Evolutionary conservation across 2,888 invertebrate genomes (phyloP).

Genomic region (Chironomus tentans): DNA sequence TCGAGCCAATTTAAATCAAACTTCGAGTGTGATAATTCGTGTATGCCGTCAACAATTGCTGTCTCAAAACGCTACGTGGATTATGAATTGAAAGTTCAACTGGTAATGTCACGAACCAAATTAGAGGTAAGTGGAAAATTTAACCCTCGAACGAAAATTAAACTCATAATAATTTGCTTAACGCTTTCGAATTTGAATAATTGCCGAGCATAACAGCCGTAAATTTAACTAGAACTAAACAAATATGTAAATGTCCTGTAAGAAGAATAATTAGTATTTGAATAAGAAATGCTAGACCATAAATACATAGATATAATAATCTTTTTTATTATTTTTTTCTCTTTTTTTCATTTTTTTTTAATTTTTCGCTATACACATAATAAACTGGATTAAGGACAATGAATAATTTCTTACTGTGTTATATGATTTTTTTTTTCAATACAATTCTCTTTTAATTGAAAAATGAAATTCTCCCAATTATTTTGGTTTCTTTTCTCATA

Average conservation of each 20-base stretch:
- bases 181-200: too few relatives aligned
- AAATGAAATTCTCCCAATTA: background rate
- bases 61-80: too few relatives aligned
- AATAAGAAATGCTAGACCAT: background rate
- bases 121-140: too few relatives aligned
- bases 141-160: too few relatives aligned
- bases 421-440: background rate
- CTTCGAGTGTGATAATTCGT: too few relatives aligned
- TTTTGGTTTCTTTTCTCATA: background rate
- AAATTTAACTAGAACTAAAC: too few relatives aligned
- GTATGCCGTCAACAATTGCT: too few relatives aligned
- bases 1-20: too few relatives aligned
- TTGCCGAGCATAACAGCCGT: too few relatives aligned
- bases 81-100: too few relatives aligned
- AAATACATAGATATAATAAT: slow-evolving; percentile 1
- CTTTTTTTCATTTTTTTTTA: background rate
- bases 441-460: background rate
- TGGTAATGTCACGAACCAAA: too few relatives aligned
- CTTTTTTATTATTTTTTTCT: slow-evolving; percentile 15
- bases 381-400: slow-evolving; percentile 23
- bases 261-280: background rate
- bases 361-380: slow-evolving; percentile 24
- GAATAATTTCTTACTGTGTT: slow-evolving; percentile 4
- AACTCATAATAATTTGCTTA: too few relatives aligned
- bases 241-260: background rate